These are phyloP conservation scores for Malacoraja senta DNA, from an alignment of 2,797 vertebrate species.

Conservation along the genomic window DNA sequence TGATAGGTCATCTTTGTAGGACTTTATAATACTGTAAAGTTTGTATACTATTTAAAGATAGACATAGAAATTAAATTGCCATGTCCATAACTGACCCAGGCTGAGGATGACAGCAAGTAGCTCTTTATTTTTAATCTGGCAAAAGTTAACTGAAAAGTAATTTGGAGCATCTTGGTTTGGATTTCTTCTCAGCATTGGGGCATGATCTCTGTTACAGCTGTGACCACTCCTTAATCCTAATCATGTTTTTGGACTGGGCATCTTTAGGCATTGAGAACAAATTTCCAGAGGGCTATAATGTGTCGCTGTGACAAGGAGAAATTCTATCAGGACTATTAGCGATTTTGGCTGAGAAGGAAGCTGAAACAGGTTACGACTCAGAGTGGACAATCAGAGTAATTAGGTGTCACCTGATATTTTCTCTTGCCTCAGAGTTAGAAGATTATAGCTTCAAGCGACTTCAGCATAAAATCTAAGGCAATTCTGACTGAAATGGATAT, in stretches of 20 bases:
- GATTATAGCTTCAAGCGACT: neutral
- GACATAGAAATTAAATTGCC: neutral
- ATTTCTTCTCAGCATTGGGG: neutral
- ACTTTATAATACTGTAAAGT: neutral
- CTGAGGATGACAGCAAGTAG: neutral
- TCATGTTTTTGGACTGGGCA: neutral
- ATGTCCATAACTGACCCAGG: neutral
- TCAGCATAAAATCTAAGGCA: neutral
- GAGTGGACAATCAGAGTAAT: neutral
- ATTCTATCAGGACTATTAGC: neutral
- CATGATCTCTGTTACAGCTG: neutral
- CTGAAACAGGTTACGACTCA: neutral
- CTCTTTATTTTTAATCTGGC: neutral
- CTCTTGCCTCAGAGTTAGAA: neutral
- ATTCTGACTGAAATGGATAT: neutral
- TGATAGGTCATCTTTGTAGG: neutral
- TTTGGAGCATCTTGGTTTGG: neutral
- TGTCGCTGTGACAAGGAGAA: neutral
- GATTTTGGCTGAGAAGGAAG: neutral
- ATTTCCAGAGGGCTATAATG: neutral
- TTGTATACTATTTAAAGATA: neutral
- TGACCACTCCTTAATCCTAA: neutral
- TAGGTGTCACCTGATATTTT: neutral
- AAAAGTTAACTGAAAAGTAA: neutral
- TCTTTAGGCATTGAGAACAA: neutral